phyloP scores from a whole-genome alignment of 2,797 vertebrate species.

The Decapterus maruadsi region DNA sequence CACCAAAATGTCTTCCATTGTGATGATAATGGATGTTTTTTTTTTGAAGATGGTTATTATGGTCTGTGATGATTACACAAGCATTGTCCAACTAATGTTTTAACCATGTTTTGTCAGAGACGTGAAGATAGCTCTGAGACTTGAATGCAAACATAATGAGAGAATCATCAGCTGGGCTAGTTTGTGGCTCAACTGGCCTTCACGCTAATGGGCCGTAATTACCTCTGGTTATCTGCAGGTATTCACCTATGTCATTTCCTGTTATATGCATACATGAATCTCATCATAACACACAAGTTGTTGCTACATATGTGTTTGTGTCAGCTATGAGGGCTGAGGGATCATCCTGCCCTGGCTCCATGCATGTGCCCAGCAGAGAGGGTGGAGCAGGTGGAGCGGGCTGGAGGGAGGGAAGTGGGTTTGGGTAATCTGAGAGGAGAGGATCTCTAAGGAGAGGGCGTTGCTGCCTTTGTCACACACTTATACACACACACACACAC shows the following conservation, averaged over 20 bases:
- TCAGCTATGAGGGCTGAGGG: slow-evolving; percentile 1
- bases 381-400: neutral
- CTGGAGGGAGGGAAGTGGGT: slow-evolving; percentile 5
- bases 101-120: neutral
- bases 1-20: neutral
- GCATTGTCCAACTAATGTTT: neutral
- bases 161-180: neutral
- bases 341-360: slow-evolving; percentile 6
- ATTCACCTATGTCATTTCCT: neutral
- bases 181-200: slow-evolving; percentile 1
- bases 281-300: neutral
- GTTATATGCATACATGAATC: neutral
- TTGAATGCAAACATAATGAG: neutral
- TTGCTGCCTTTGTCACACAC: slow-evolving; percentile 55
- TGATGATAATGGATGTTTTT: neutral
- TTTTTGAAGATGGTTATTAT: neutral
- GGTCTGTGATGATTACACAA: neutral
- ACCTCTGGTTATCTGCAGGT: neutral
- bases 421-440: slow-evolving; percentile 55
- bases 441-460: slow-evolving; percentile 64
- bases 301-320: slow-evolving; percentile 1
- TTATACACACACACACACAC: too few relatives aligned
- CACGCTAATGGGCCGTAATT: neutral
- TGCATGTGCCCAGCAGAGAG: slow-evolving; percentile 3
- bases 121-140: neutral